These are phyloP conservation scores for Megathymus violae DNA, from an alignment of 1,140 invertebrate species.

Conservation along the genomic window DNA sequence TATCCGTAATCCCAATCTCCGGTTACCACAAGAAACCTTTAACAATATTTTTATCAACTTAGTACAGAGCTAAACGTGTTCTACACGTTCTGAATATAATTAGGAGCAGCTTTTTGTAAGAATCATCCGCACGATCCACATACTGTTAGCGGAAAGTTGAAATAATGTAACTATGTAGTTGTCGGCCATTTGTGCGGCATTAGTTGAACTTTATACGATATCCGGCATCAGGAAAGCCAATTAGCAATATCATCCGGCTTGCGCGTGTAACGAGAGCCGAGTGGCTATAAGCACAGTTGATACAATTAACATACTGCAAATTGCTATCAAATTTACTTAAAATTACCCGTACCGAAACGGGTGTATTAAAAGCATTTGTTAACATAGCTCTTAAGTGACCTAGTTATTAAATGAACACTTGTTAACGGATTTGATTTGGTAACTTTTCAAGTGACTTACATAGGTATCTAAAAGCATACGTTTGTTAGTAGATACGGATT, in stretches of 20 bases:
- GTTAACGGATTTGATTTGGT: too few relatives aligned
- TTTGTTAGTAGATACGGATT: too few relatives aligned
- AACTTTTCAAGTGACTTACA: too few relatives aligned
- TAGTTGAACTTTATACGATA: slow-evolving; percentile 70
- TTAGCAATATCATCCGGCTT: slow-evolving; percentile 71
- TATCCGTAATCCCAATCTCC: too few relatives aligned
- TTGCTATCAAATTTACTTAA: slow-evolving; percentile 67
- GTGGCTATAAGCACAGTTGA: slow-evolving; percentile 55
- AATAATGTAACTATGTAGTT: slow-evolving; percentile 37
- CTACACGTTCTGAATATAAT: too few relatives aligned
- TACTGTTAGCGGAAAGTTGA: slow-evolving; percentile 14
- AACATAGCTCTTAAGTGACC: not conserved
- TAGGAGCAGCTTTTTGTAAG: slow-evolving; percentile 1
- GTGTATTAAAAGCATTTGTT: slow-evolving; percentile 3
- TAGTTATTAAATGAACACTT: too few relatives aligned
- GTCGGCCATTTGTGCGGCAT: slow-evolving; percentile 49
- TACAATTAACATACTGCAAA: slow-evolving; percentile 66
- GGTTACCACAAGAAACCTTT: too few relatives aligned
- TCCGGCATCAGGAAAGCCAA: slow-evolving; percentile 65
- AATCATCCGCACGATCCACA: slow-evolving; percentile 1
- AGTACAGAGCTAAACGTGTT: too few relatives aligned
- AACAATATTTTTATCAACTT: too few relatives aligned
- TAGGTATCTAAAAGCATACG: too few relatives aligned
- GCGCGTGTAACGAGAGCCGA: slow-evolving; percentile 56
- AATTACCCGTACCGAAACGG: slow-evolving; percentile 43